Percentiles rank a stretch among this genome's conserved stretches.
Evolutionary conservation across 1,140 invertebrate genomes (phyloP).

Genomic region (Drosophila bifasciata): DNA sequence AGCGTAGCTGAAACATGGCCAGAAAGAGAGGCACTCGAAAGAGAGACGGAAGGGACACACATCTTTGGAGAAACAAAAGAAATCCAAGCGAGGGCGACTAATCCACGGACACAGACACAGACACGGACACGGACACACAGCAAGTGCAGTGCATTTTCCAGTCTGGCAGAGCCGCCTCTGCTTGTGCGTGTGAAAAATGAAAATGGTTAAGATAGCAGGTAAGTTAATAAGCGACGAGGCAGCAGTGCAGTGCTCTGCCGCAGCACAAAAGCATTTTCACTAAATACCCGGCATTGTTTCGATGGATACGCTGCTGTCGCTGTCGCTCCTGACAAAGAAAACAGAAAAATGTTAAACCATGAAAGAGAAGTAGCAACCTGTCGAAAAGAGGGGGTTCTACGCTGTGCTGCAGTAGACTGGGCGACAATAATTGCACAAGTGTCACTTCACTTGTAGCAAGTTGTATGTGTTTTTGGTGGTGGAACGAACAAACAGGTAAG

Average conservation of each 20-base stretch:
- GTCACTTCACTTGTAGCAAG: constrained; percentile 39
- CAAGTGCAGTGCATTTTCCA: constrained; percentile 60
- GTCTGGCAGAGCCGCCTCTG: constrained; percentile 39
- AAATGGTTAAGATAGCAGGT: constrained; percentile 71
- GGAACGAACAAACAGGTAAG: constrained; percentile 26
- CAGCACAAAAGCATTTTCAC: constrained; percentile 67
- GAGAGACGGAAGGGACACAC: too few relatives aligned
- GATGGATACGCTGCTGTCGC: constrained; percentile 37
- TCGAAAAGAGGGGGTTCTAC: constrained; percentile 31
- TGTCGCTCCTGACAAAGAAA: constrained; percentile 8
- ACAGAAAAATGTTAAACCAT: constrained; percentile 19
- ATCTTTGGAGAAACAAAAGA: constrained; percentile 25
- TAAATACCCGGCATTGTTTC: constrained; percentile 71
- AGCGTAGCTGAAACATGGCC: too few relatives aligned
- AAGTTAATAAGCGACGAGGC: constrained; percentile 70
- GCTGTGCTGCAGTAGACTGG: constrained; percentile 20
- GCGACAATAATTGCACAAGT: constrained; percentile 75
- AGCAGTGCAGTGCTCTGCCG: not conserved
- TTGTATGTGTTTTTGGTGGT: constrained; percentile 13
- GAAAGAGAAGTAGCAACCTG: constrained; percentile 24
- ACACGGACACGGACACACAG: too few relatives aligned
- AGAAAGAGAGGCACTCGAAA: constrained; percentile 19
- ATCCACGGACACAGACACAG: constrained; percentile 43
- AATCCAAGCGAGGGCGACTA: constrained; percentile 54
- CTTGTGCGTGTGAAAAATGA: constrained; percentile 72